Base-by-base conservation (phyloP, 2,888 invertebrate genomes). In the Augiades crinisus region DNA sequence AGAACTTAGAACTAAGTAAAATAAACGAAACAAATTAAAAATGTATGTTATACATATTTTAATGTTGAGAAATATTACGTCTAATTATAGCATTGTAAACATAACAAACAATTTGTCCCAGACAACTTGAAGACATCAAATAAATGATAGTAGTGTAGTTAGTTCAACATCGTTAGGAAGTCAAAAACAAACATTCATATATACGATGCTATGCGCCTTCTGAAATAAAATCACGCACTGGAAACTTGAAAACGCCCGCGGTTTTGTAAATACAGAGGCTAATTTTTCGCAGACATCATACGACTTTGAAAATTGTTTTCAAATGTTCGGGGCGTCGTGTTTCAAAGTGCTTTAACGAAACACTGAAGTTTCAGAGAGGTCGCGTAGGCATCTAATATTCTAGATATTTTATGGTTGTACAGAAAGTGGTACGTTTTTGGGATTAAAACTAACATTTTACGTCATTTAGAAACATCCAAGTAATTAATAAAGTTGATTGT, bases 281-380 rank as follows among this genome's bases (percentile, higher is more conserved):
- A 16, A 41, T 41, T 27, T 41, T 41, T 41, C 24, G 40, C 24
- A 14, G n/a, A 40, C 16, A 40, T 40, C 24, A 27, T 27, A 27
- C 40, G 40, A 40, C 24, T 40, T 40, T n/a, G 40, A n/a, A 27
- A 40, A 27, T 40, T 40, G 40, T 40, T 40, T 40, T 5, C 5
- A n/a, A 40, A 27, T 16, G 16, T 27, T 27, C 16, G n/a, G 14
- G n/a, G 40, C 24, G n/a, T 24, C 24, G 14, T 40, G 40, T 40
- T 40, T 24, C 24, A 40, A 40, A 40, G 40, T 40, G 40, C 24
- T 40, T 27, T 27, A n/a, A 40, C 14, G 13, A 22, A 22, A 27
- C 7, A 16, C 12, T 24, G 13, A 40, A 40, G 24, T 27, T 40
- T 16, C 5, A 27, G 14, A 40, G 40, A 24, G 13, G n/a, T n/a